phyloP scores from a whole-genome alignment of 2,888 invertebrate species.

The Euproctis similis region DNA sequence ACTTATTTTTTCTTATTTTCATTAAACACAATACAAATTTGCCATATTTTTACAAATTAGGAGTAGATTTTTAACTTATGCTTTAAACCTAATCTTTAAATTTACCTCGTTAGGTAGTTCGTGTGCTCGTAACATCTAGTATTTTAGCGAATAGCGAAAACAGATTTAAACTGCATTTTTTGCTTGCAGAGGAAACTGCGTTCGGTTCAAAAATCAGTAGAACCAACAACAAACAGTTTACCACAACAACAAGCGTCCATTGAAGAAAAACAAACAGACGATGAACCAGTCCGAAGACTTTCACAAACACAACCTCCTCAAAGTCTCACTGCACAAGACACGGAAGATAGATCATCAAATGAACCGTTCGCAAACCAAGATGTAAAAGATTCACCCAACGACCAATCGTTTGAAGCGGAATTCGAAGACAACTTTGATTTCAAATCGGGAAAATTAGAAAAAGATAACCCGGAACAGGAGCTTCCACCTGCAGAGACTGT shows the following conservation, averaged over 20 bases:
- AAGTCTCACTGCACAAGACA: constrained; percentile 23
- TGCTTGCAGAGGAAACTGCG: constrained; percentile 79
- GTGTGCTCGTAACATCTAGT: background rate
- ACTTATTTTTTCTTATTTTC: too few relatives aligned
- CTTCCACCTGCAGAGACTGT: constrained; percentile 29
- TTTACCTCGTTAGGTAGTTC: background rate
- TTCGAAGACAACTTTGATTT: constrained; percentile 54
- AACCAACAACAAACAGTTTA: constrained; percentile 61
- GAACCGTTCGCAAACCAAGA: constrained; percentile 26
- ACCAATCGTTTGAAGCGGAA: constrained; percentile 47
- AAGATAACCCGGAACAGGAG: constrained; percentile 35
- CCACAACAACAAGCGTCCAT: constrained; percentile 46
- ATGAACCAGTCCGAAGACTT: constrained; percentile 31
- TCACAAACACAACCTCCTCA: constrained; percentile 20
- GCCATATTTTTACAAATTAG: background rate
- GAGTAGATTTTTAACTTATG: background rate
- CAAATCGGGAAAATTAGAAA: constrained; percentile 34
- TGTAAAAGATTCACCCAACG: constrained; percentile 33
- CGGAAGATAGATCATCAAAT: constrained; percentile 28
- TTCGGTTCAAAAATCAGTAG: constrained; percentile 74
- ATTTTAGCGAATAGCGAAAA: background rate
- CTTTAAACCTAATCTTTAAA: background rate
- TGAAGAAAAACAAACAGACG: constrained; percentile 56
- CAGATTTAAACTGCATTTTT: background rate
- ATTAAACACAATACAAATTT: too few relatives aligned